Evolutionary conservation across 1,140 invertebrate genomes (phyloP), one percentile per base, ranked within the genome.

Genomic region (Anoplophora glabripennis): DNA sequence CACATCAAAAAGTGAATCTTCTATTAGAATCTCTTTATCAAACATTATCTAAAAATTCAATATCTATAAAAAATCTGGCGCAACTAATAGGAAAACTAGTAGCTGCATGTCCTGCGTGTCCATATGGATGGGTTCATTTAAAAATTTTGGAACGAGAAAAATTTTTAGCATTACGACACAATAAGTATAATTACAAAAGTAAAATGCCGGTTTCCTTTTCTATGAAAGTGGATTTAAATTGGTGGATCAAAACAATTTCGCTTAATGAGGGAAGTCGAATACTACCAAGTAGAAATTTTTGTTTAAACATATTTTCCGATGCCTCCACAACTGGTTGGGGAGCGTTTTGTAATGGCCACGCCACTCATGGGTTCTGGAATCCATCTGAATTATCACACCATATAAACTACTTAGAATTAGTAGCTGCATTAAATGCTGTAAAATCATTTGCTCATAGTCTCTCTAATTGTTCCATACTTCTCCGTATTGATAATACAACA

Each of bases 371-470:
- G 0, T 45, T 21, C 35, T 76, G 74, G 75, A 55, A 59, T 60
- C 47, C 12, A 12, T 1, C 11, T 5, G 42, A 72, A 67, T 65
- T 10, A 21, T 21, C 41, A 7, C 15, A 45, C 42, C 47, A 69
- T 57, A 77, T 76, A 21, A 76, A 77, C 65, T 74, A 69, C 56
- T 64, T 76, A 53, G 73, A 76, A 54, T 33, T 76, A 0, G 36
- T 68, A 34, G 72, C 76, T 0, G 64, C 57, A 3, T 28, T 28
- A 28, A 2, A 28, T 28, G 21, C 21, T 5, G 21, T 28, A 28
- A 28, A 28, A 28, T 28, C 21, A 3, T 28, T 28, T 28, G 21
- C 21, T 28, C 21, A 28, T 2, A 28, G 5, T 28, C 21, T 28
- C 5, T n/a, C 5, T 28, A 28, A 28, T 5, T 28, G 21, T 28